A percentile compares a stretch with the other conserved stretches of the same genome.
Evolutionary conservation across 1,140 invertebrate species (phyloP).

Genomic region (Drosophila baimaii): DNA sequence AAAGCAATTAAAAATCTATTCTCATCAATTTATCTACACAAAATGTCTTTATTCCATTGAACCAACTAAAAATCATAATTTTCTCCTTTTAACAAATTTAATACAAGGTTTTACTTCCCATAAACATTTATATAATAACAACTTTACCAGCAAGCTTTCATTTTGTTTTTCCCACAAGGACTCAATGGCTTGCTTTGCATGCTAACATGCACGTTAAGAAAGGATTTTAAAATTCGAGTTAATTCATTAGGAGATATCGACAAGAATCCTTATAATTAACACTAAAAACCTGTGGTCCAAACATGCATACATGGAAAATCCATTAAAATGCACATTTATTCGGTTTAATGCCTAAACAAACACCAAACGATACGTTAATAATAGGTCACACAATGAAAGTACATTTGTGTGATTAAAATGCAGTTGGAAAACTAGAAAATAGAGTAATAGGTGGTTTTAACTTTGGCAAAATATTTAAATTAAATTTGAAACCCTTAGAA

Average conservation of each 20-base stretch:
- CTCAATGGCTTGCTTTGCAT: constrained; percentile 42
- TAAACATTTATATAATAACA: constrained; percentile 3
- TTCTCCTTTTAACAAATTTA: neutral
- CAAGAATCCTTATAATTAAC: constrained; percentile 22
- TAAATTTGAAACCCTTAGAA: neutral
- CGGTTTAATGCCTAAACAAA: constrained; percentile 10
- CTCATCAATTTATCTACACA: neutral
- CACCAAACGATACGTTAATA: neutral
- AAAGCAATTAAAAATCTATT: no score
- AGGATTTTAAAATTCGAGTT: constrained; percentile 55
- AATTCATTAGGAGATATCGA: constrained; percentile 72
- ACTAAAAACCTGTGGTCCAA: constrained; percentile 10
- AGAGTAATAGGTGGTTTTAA: no score
- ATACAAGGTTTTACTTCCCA: neutral
- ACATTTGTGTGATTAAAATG: neutral
- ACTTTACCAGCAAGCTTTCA: neutral
- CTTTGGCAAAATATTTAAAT: neutral
- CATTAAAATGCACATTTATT: constrained; percentile 51
- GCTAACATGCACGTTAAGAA: constrained; percentile 44
- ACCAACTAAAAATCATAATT: constrained; percentile 1
- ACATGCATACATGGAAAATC: constrained; percentile 53
- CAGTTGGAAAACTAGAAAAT: neutral
- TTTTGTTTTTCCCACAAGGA: constrained; percentile 7
- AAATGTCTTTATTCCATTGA: neutral
- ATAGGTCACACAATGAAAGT: neutral